These are phyloP conservation scores for Formica selysi DNA, from an alignment of 1,140 invertebrate species.

Conservation along the genomic window DNA sequence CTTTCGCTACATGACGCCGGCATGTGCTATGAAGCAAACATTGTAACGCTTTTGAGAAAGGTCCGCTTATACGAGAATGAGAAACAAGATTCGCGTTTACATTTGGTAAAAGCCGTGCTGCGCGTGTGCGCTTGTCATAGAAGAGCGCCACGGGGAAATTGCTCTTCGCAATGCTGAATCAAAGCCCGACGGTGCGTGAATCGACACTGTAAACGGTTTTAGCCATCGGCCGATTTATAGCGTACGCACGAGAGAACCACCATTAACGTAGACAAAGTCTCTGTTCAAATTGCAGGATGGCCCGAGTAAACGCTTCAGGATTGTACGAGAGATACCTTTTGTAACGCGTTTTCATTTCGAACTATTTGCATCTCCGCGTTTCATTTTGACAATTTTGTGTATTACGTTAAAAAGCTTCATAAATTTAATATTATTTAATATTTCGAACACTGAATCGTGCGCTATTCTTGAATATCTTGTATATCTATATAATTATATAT, in stretches of 20 bases:
- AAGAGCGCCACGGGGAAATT: slow-evolving; percentile 67
- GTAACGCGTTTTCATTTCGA: slow-evolving; percentile 46
- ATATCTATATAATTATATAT: neutral
- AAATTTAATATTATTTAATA: neutral
- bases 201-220: slow-evolving; percentile 68
- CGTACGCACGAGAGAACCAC: slow-evolving; percentile 53
- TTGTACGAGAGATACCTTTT: slow-evolving; percentile 61
- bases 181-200: slow-evolving; percentile 71
- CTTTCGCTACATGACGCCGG: neutral
- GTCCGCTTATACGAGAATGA: slow-evolving; percentile 10
- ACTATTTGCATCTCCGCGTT: slow-evolving; percentile 22
- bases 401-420: slow-evolving; percentile 32
- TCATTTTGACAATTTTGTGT: slow-evolving; percentile 19
- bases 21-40: neutral
- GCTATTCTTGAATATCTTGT: neutral
- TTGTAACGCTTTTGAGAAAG: neutral
- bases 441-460: neutral
- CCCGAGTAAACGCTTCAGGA: slow-evolving; percentile 39
- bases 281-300: slow-evolving; percentile 64
- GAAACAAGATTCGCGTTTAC: neutral
- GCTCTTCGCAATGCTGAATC: slow-evolving; percentile 70
- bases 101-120: slow-evolving; percentile 21
- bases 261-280: slow-evolving; percentile 68
- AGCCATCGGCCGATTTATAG: slow-evolving; percentile 66
- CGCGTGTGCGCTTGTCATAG: slow-evolving; percentile 34